Conservation (phyloP, 2,888 invertebrate genomes). For the Dichetophora obliterata region DNA sequence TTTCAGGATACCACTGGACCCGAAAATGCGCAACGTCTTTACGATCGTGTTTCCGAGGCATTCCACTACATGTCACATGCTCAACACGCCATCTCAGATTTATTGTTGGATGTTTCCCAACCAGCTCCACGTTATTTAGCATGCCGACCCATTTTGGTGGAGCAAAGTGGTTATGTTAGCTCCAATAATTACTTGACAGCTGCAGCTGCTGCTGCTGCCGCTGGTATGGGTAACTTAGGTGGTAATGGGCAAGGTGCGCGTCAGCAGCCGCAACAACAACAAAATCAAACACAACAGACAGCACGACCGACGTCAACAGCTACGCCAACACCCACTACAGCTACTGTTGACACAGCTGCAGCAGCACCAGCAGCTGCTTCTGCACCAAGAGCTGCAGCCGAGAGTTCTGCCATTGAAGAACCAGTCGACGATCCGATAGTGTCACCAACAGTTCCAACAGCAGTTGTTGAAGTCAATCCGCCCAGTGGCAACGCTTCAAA, state of each 20-base stretch:
- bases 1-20: constrained; percentile 69
- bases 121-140: constrained; percentile 79
- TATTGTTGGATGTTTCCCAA: constrained; percentile 79
- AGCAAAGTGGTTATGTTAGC: constrained; percentile 73
- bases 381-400: constrained; percentile 43
- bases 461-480: constrained; percentile 26
- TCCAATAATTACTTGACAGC: constrained; percentile 64
- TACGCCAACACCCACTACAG: constrained; percentile 41
- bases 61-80: constrained; percentile 90
- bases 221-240: constrained; percentile 23
- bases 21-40: constrained; percentile 75
- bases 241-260: constrained; percentile 23
- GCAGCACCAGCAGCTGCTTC: constrained; percentile 47
- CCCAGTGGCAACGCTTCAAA: constrained; percentile 42
- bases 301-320: constrained; percentile 22
- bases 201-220: constrained; percentile 50
- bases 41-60: constrained; percentile 82
- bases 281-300: constrained; percentile 49
- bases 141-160: constrained; percentile 80
- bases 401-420: constrained; percentile 58
- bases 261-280: constrained; percentile 44
- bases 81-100: constrained; percentile 89
- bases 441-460: constrained; percentile 37
- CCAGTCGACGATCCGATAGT: constrained; percentile 61
- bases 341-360: constrained; percentile 42